Percentiles rank a stretch among this genome's conserved stretches.
phyloP scores from a whole-genome alignment of 2,113 vertebrate genomes.

The Stegostoma tigrinum region DNA sequence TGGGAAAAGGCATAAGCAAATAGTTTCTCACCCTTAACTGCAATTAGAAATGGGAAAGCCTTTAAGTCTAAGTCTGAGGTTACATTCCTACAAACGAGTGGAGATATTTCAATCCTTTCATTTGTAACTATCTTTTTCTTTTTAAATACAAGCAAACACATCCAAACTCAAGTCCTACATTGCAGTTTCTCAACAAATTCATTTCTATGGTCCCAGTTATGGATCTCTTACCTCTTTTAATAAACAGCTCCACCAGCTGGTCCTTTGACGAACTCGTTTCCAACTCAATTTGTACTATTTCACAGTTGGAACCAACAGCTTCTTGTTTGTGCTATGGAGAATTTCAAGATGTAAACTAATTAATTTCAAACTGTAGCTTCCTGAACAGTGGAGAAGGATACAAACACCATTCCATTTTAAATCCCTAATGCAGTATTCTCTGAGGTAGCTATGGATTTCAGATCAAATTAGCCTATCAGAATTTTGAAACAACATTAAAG shows the following conservation, averaged over 20 bases:
- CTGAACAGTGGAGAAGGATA: constrained; percentile 33
- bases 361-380: not conserved
- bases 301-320: constrained; percentile 68
- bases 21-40: too few relatives aligned
- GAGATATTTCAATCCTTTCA: not conserved
- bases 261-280: constrained; percentile 76
- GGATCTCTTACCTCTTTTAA: constrained; percentile 67
- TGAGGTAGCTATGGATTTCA: not conserved
- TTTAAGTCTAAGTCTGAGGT: too few relatives aligned
- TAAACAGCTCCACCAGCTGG: constrained; percentile 80
- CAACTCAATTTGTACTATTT: constrained; percentile 76
- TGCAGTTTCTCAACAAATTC: not conserved
- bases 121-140: not conserved
- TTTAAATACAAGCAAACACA: not conserved
- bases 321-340: constrained; percentile 72
- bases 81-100: not conserved
- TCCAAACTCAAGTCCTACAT: not conserved
- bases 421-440: not conserved
- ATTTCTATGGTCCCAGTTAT: not conserved
- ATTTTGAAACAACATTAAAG: not conserved
- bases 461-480: not conserved
- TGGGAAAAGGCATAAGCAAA: too few relatives aligned
- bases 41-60: too few relatives aligned
- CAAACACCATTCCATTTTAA: constrained; percentile 41
- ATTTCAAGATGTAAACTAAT: constrained; percentile 39